Evolutionary conservation across 2,797 vertebrate species (phyloP).

Genomic region (Allobates femoralis): DNA sequence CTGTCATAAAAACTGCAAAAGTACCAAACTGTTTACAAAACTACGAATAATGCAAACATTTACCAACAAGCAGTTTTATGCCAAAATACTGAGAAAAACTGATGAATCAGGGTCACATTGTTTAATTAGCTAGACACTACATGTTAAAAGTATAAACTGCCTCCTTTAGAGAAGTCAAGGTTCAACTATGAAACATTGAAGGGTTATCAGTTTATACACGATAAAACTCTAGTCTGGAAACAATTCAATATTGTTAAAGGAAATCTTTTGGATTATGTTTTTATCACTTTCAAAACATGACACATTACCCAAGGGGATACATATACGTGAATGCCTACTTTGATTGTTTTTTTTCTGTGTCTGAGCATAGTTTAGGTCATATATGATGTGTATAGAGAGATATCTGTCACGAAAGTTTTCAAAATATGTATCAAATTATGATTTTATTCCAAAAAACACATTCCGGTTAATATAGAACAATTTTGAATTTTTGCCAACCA

Average conservation of each 20-base stretch:
- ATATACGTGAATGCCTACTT: neutral
- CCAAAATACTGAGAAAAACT: too few species aligned
- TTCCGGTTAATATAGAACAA: constrained; percentile 25
- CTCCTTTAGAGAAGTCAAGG: neutral
- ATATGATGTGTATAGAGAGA: constrained; percentile 35
- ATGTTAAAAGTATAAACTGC: neutral
- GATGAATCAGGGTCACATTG: too few species aligned
- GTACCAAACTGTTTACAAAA: too few species aligned
- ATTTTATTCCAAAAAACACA: constrained; percentile 42
- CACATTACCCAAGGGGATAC: constrained; percentile 7
- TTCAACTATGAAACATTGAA: neutral
- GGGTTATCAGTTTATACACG: neutral
- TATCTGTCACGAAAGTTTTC: constrained; percentile 22
- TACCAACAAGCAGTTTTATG: too few species aligned
- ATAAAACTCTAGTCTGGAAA: neutral
- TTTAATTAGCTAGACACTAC: too few species aligned
- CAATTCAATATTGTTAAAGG: constrained; percentile 2
- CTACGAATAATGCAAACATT: too few species aligned
- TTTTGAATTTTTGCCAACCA: constrained; percentile 31
- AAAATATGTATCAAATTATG: constrained; percentile 29
- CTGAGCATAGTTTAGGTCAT: constrained; percentile 1
- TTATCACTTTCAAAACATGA: constrained; percentile 21
- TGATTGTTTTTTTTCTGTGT: neutral
- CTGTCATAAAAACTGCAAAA: too few species aligned
- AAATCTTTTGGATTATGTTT: constrained; percentile 11